These are phyloP conservation scores for Valencia hispanica DNA, from an alignment of 2,797 vertebrate species.

Conservation along the genomic window DNA sequence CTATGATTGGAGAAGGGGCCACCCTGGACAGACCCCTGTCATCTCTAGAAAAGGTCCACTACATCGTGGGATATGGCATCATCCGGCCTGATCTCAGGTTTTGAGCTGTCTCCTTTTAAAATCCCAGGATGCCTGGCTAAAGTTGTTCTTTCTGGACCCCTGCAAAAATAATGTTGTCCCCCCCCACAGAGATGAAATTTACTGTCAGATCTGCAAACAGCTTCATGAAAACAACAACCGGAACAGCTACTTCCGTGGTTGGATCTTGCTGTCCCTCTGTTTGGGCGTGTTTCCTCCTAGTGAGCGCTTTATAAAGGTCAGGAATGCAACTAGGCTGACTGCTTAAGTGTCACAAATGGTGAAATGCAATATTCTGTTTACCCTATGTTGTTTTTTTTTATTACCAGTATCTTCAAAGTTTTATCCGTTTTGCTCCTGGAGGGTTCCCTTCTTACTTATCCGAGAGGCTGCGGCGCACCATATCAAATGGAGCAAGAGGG, in stretches of 20 bases:
- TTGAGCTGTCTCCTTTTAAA: not conserved
- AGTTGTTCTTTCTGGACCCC: not conserved
- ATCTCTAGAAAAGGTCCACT: constrained; percentile 93
- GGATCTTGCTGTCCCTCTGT: constrained; percentile 95
- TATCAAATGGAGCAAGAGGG: constrained; percentile 84
- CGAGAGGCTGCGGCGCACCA: constrained; percentile 88
- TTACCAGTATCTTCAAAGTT: constrained; percentile 90
- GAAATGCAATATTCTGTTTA: not conserved
- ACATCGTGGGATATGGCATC: constrained; percentile 90
- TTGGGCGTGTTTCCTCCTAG: constrained; percentile 94
- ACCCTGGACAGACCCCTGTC: constrained; percentile 88
- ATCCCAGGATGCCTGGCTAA: not conserved
- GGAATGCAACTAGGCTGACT: not conserved
- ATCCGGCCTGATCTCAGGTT: constrained; percentile 90
- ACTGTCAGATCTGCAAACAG: constrained; percentile 99
- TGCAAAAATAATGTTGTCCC: not conserved
- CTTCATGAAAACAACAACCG: constrained; percentile 88
- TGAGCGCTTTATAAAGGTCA: constrained; percentile 87
- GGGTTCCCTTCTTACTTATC: constrained; percentile 87
- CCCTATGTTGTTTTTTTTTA: constrained; percentile 2
- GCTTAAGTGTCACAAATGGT: not conserved
- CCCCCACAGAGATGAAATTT: constrained; percentile 92
- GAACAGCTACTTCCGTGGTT: constrained; percentile 89
- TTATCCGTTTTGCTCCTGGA: constrained; percentile 85
- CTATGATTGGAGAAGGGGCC: constrained; percentile 74